These are phyloP conservation scores for Fulica atra DNA, from an alignment of 2,113 vertebrate genomes.

Conservation along the genomic window DNA sequence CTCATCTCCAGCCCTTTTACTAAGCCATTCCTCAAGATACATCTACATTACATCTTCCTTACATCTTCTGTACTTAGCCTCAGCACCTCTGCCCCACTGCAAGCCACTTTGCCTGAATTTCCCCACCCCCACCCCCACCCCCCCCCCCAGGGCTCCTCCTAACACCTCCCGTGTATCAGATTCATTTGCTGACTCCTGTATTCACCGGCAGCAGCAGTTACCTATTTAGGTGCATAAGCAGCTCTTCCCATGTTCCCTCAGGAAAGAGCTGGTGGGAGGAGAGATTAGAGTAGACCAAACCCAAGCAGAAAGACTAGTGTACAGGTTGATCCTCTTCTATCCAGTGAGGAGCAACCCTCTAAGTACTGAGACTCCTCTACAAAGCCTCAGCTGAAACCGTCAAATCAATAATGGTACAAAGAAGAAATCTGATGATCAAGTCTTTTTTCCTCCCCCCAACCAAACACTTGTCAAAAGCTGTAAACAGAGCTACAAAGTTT, in stretches of 20 bases:
- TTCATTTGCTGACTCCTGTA: neutral
- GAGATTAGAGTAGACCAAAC: neutral
- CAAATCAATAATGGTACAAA: neutral
- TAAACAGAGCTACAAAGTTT: neutral
- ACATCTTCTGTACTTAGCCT: neutral
- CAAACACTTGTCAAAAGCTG: neutral
- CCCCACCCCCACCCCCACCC: too few relatives aligned
- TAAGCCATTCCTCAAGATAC: neutral
- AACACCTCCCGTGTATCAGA: neutral
- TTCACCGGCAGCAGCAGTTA: neutral
- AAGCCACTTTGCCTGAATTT: neutral
- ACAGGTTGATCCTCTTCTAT: neutral
- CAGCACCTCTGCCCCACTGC: neutral
- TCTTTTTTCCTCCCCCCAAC: neutral
- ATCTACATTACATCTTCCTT: neutral
- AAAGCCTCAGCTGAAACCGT: neutral
- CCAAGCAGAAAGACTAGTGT: neutral
- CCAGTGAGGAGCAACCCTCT: neutral
- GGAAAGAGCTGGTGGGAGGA: neutral
- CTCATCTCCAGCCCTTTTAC: neutral
- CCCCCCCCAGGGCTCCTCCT: neutral
- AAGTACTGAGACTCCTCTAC: neutral
- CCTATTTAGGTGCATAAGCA: neutral
- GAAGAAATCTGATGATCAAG: neutral
- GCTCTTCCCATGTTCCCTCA: neutral